phyloP scores from a whole-genome alignment of 2,113 vertebrate genomes.

The Oxyura jamaicensis region DNA sequence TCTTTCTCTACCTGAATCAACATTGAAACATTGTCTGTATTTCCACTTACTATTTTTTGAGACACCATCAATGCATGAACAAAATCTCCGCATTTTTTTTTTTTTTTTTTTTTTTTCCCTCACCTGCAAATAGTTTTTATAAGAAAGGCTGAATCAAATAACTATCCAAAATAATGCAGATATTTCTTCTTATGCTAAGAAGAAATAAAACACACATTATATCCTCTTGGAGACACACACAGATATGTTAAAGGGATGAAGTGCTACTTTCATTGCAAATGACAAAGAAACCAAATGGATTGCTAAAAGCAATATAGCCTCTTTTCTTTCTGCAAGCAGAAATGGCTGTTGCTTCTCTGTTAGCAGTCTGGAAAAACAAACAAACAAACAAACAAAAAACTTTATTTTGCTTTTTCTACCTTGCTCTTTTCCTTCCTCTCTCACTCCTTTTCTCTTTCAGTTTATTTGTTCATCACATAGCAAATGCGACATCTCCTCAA shows the following conservation, averaged over 20 bases:
- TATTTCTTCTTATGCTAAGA: slow-evolving; percentile 31
- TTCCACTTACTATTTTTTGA: not conserved
- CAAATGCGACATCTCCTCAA: slow-evolving; percentile 9
- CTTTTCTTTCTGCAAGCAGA: not conserved
- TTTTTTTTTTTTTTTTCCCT: not conserved
- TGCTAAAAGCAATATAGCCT: slow-evolving; percentile 41
- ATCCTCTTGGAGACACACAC: not conserved
- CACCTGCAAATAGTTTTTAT: not conserved
- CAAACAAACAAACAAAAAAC: not conserved
- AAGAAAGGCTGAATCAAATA: slow-evolving; percentile 11
- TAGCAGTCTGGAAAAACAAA: not conserved
- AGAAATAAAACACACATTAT: not conserved
- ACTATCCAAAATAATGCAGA: slow-evolving; percentile 28
- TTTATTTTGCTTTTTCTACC: slow-evolving; percentile 5
- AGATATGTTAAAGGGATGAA: slow-evolving; percentile 26
- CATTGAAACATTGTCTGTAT: not conserved
- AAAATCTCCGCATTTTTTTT: not conserved
- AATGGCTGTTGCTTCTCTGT: not conserved
- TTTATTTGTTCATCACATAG: slow-evolving; percentile 56
- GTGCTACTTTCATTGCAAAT: slow-evolving; percentile 20
- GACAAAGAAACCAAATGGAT: slow-evolving; percentile 47
- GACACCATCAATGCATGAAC: not conserved
- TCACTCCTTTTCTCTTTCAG: not conserved
- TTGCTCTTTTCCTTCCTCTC: not conserved
- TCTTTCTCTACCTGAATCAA: not conserved